Base-by-base conservation (phyloP, 2,888 invertebrate species). In the Ceratothoa steindachneri region DNA sequence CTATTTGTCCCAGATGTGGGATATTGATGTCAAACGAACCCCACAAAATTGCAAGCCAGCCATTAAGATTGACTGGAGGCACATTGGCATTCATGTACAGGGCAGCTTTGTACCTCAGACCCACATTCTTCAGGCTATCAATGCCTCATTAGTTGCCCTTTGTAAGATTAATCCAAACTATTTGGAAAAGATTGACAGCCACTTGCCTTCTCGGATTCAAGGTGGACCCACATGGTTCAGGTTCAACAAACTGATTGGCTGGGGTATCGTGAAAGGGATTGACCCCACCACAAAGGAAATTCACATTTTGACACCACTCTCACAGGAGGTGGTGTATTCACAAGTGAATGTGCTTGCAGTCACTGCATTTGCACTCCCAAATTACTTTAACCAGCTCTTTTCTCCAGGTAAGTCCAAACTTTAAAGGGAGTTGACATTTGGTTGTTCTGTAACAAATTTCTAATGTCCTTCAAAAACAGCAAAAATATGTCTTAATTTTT, bases 121-220 rank as follows among this genome's bases (percentile, higher is more conserved):
- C 1, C 51, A 69, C 24, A 66, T 69, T 12, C 31, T 77, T 22
- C 73, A 73, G 19, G 73, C 41, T 4, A 27, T 77, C 4, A 77
- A 77, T 69, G 77, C 30, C n/a, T 66, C 71, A 27, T 67, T 77
- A 30, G 73, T 77, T 24, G 69, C 74, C 12, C 73, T 77, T 5
- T 74, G 77, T 29, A 30, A 53, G 0, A 60, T 77, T 2, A 29
- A 65, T 4, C 51, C 55, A 7, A 30, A 30, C 15, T 41, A 51
- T 27, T 12, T 73, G 1, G 31, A 68, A 3, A 53, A 30, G 19
- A 3, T 71, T 27, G n/a, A 19, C 30, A 51, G 27, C 7, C 19
- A 73, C 30, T 53, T 68, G 7, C 77, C 77, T 9, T 67, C 71
- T 24, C 51, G 30, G 9, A 53, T 73, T 27, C 9, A 66, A 9